A percentile compares a stretch with the other conserved stretches of the same genome.
Conservation (phyloP, 2,888 invertebrate species). For the Atethmia centrago region DNA sequence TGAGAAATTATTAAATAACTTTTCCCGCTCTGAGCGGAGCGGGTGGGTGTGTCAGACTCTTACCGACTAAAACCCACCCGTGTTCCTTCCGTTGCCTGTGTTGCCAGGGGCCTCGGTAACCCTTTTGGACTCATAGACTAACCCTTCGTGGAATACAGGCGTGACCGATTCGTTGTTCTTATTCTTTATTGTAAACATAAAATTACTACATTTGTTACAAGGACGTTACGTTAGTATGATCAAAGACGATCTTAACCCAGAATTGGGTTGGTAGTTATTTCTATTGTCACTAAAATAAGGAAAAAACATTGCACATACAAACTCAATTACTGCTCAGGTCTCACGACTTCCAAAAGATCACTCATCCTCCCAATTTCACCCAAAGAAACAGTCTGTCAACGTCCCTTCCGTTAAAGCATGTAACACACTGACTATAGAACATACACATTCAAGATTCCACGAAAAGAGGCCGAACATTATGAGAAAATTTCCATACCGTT, state of each 20-base stretch:
- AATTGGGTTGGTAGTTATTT: background rate
- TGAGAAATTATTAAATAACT: no score
- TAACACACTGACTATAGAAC: conserved; percentile 38
- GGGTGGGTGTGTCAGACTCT: no score
- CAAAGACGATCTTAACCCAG: background rate
- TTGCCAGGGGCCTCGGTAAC: no score
- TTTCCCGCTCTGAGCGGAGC: no score
- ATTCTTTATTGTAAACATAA: background rate
- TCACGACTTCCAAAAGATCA: background rate
- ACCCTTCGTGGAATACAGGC: no score
- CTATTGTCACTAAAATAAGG: background rate
- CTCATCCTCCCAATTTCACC: conserved; percentile 5
- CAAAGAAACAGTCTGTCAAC: conserved; percentile 36
- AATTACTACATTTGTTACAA: background rate
- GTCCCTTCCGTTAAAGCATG: conserved; percentile 45
- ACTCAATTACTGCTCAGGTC: background rate
- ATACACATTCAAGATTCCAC: conserved; percentile 60
- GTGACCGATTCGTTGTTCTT: background rate
- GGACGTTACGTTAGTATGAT: background rate
- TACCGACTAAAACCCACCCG: no score
- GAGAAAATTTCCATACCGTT: conserved; percentile 78
- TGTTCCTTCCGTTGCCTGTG: no score
- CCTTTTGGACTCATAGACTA: no score
- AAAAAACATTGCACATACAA: no score
- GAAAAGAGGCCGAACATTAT: conserved; percentile 73